phyloP scores from a whole-genome alignment of 2,113 vertebrate species.

The Leuciscus idus region DNA sequence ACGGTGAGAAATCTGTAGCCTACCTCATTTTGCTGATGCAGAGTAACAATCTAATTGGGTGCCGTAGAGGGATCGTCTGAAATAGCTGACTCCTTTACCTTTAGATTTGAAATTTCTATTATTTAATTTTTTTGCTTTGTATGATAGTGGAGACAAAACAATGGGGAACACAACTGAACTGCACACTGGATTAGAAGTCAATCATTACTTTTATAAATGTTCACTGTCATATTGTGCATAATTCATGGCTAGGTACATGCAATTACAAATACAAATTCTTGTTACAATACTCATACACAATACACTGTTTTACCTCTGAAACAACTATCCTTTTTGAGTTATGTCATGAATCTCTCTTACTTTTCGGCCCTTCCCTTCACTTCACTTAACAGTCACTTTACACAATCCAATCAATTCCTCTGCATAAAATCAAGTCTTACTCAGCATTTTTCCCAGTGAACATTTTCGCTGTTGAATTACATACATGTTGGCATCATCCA shows the following conservation, averaged over 20 bases:
- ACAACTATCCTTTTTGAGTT: neutral
- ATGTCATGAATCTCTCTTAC: neutral
- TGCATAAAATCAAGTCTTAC: neutral
- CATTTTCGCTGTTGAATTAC: neutral
- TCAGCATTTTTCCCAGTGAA: neutral
- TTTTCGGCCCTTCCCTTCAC: neutral
- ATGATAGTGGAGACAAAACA: neutral
- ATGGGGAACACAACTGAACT: neutral
- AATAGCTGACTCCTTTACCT: conserved; percentile 21
- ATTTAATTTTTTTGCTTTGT: neutral
- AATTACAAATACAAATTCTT: neutral
- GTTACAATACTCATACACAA: neutral
- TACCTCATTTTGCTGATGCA: conserved; percentile 13
- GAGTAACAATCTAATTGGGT: neutral
- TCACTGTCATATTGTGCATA: neutral
- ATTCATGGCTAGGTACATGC: neutral
- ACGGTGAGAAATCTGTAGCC: neutral
- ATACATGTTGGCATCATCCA: neutral
- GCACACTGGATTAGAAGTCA: no score
- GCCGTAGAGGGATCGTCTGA: neutral
- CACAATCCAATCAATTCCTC: neutral
- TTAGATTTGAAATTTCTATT: neutral
- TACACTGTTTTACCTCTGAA: neutral
- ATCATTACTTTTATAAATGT: neutral
- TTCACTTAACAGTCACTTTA: neutral